Conservation (phyloP, 2,113 vertebrate species). For the Anolis sagrei region DNA sequence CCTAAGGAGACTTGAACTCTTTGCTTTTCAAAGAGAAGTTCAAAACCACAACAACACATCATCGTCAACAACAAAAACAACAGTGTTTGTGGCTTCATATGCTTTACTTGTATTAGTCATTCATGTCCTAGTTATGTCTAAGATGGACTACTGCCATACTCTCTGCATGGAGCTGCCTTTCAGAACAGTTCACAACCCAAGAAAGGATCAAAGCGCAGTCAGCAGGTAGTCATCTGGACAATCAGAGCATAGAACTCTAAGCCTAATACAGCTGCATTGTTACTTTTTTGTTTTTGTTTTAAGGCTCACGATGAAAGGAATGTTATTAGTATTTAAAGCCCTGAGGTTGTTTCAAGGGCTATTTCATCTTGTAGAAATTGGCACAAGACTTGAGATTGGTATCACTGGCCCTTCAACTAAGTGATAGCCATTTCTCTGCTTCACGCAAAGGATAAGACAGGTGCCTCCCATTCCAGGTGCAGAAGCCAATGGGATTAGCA, state of each 20-base stretch:
- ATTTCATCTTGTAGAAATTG: neutral
- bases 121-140: neutral
- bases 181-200: neutral
- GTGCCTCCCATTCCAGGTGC: too few relatives aligned
- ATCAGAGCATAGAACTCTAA: neutral
- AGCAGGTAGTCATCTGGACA: neutral
- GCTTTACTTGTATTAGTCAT: neutral
- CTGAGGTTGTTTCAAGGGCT: neutral
- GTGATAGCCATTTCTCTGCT: too few relatives aligned
- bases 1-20: neutral
- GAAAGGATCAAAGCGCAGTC: neutral
- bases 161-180: neutral
- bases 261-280: neutral
- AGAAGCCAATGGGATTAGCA: too few relatives aligned
- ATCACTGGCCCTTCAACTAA: too few relatives aligned
- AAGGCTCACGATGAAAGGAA: neutral
- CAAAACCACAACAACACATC: too few relatives aligned
- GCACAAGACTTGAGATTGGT: neutral
- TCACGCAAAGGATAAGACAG: too few relatives aligned
- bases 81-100: neutral
- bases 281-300: neutral
- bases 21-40: neutral
- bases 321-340: neutral
- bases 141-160: neutral
- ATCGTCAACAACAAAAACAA: neutral